Conservation (phyloP, 2,888 invertebrate species). For the Eilema depressum region DNA sequence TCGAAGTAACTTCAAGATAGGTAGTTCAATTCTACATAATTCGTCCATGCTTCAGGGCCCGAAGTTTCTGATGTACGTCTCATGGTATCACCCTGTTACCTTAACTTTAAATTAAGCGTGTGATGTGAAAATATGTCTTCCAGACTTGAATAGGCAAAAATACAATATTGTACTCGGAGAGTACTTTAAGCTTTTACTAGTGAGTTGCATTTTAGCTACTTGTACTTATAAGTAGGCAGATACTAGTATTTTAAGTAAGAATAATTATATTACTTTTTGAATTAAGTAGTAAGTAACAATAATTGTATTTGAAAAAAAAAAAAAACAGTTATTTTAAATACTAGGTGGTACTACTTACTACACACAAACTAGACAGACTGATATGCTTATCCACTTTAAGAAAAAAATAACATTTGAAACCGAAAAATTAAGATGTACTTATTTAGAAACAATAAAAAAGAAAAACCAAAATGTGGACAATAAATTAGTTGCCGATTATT, state of each 20-base stretch:
- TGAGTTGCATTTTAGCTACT: not conserved
- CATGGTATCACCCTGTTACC: not conserved
- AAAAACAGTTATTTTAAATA: not conserved
- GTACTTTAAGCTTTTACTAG: not conserved
- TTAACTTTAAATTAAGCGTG: conserved; percentile 7
- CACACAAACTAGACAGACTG: not conserved
- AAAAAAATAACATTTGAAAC: not conserved
- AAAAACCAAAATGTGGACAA: not conserved
- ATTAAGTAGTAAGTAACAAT: not conserved
- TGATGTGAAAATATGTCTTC: conserved; percentile 37
- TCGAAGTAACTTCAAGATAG: not conserved
- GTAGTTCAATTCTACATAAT: too few species aligned
- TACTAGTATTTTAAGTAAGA: not conserved
- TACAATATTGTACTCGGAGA: not conserved
- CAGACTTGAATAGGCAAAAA: conserved; percentile 26
- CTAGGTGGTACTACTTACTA: not conserved
- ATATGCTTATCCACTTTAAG: not conserved
- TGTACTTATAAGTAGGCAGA: not conserved
- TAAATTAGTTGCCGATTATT: not conserved
- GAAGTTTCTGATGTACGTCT: not conserved
- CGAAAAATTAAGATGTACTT: too few species aligned
- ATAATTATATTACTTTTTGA: not conserved
- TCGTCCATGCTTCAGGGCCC: not conserved
- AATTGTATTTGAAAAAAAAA: not conserved
- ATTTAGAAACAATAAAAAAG: not conserved